These are phyloP conservation scores for Eonycteris spelaea DNA, from an alignment of 2,113 vertebrate species.

Conservation along the genomic window DNA sequence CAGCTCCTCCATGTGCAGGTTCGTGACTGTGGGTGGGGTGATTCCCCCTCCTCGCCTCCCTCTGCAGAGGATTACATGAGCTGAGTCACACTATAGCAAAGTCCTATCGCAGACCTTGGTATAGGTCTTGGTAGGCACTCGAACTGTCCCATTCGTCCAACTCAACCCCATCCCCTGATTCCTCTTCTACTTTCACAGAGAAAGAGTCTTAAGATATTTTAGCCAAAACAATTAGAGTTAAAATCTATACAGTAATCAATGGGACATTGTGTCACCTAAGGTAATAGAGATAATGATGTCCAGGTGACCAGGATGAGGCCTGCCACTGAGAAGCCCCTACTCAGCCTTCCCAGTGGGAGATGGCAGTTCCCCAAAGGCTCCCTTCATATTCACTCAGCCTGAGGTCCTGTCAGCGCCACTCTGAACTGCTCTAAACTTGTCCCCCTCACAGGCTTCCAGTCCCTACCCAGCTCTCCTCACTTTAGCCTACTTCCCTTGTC, in stretches of 20 bases:
- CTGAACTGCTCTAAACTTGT: neutral
- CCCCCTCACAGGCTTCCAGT: neutral
- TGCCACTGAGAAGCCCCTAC: neutral
- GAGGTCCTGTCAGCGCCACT: neutral
- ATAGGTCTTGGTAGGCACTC: neutral
- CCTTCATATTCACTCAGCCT: neutral
- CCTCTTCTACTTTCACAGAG: neutral
- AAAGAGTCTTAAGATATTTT: constrained; percentile 22
- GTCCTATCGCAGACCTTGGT: neutral
- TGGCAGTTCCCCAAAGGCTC: neutral
- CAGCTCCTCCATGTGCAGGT: neutral
- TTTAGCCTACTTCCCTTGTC: neutral
- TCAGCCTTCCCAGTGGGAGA: neutral
- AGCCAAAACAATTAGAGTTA: constrained; percentile 23
- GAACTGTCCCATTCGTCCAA: neutral
- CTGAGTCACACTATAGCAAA: neutral
- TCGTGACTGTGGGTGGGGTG: neutral
- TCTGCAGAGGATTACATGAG: neutral
- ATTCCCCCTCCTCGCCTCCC: neutral
- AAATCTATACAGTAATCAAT: neutral
- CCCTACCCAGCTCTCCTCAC: no score
- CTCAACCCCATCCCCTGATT: neutral
- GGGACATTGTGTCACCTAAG: neutral
- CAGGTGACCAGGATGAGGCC: neutral
- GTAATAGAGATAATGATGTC: neutral